Conservation (phyloP, 1,140 invertebrate species). For the Macrotrachela quadricornifera region DNA sequence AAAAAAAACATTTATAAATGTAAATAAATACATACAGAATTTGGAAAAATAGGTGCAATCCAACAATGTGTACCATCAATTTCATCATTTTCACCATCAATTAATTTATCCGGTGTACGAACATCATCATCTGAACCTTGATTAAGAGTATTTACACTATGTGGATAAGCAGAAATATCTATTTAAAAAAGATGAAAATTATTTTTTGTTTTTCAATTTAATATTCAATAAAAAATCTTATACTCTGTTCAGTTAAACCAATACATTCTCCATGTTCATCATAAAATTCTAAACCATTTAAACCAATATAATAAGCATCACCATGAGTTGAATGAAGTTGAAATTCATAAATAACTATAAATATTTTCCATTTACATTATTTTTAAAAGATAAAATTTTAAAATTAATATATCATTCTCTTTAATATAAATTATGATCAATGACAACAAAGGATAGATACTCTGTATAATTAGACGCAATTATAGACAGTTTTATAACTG, state of each 20-base stretch:
- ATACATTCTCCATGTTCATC: conserved; percentile 35
- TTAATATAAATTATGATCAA: too few relatives aligned
- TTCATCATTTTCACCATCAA: conserved; percentile 47
- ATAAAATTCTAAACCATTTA: conserved; percentile 53
- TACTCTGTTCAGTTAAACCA: not conserved
- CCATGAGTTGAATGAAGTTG: conserved; percentile 56
- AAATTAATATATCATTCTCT: too few relatives aligned
- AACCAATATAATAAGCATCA: conserved; percentile 56
- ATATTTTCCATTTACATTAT: too few relatives aligned
- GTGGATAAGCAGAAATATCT: conserved; percentile 57
- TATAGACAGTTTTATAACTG: too few relatives aligned
- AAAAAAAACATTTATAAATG: not conserved
- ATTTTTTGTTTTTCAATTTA: not conserved
- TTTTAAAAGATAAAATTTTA: too few relatives aligned
- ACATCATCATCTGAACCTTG: conserved; percentile 40
- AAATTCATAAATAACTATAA: conserved; percentile 50
- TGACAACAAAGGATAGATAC: too few relatives aligned
- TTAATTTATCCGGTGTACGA: conserved; percentile 53
- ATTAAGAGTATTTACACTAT: conserved; percentile 40
- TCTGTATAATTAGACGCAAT: too few relatives aligned
- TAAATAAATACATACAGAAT: conserved; percentile 14
- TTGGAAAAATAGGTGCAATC: conserved; percentile 53
- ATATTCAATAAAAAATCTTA: not conserved
- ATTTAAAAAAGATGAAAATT: conserved; percentile 14
- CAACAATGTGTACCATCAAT: conserved; percentile 48